Evolutionary conservation across 2,113 vertebrate genomes (phyloP), one percentile per base, ranked within the genome.

Genomic region (Oplegnathus fasciatus): DNA sequence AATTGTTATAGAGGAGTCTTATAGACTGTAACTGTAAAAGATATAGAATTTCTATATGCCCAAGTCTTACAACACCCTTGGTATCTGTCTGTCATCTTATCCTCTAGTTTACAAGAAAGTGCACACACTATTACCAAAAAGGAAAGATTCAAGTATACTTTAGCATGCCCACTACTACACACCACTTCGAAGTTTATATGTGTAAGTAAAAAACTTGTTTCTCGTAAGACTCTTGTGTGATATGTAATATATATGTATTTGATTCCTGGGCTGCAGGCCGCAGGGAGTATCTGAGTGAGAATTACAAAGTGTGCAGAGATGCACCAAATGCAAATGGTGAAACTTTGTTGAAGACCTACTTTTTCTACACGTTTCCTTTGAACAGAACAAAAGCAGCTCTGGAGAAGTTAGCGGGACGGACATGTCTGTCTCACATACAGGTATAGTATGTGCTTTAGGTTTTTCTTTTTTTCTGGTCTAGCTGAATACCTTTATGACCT

Each of bases 401-500:
- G 14, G 9, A 69, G 37, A 75, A 65, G 75, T 48, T 77, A 52
- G 46, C 14, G 1, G 32, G 22, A 85, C 84, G 81, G 83, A 76
- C 72, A 40, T n/a, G 7, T 54, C 78, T 74, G 28, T 71, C 82
- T 69, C 75, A 85, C 72, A 74, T 42, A 34, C 46, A 75, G 69
- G 28, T 78, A 82, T 37, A 69, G 32, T 46, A 48, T 48, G 30
- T 62, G 32, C 48, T 62, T 4, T 46, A 30, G 20, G n/a, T 73
- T 74, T 84, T 72, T 54, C 22, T 79, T 77, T 52, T 87, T 78
- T 48, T 52, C 50, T 79, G 9, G 61, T 84, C 71, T 77, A 74
- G 88, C 83, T 50, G 80, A 80, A 85, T 71, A 85, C 80, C 91
- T 94, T 90, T 44, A 60, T 92, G 92, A 95, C 92, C 94, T 88